phyloP scores from a whole-genome alignment of 2,797 vertebrate species.

The Neosilurus mollespiculum region DNA sequence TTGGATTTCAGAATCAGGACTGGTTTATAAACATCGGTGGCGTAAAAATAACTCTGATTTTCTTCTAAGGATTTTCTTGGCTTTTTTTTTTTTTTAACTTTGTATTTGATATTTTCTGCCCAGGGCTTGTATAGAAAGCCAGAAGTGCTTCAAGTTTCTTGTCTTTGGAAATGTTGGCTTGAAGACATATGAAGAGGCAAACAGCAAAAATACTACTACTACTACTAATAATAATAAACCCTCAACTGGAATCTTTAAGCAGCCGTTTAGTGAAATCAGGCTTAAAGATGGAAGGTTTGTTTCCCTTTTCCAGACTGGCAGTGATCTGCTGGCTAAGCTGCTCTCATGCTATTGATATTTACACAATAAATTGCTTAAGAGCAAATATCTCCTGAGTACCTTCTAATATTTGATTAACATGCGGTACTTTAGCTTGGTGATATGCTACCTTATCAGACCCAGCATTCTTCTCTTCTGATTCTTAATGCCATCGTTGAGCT shows the following conservation, averaged over 20 bases:
- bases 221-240: neutral
- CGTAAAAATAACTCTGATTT: neutral
- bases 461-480: neutral
- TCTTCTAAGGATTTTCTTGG: neutral
- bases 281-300: neutral
- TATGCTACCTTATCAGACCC: neutral
- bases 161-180: slow-evolving; percentile 15
- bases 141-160: slow-evolving; percentile 31
- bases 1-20: neutral
- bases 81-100: neutral
- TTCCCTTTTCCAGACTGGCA: slow-evolving; percentile 30
- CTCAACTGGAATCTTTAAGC: neutral
- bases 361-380: neutral
- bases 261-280: neutral
- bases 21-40: neutral
- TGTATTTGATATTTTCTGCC: neutral
- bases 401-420: neutral
- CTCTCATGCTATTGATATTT: neutral
- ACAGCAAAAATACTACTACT: no score
- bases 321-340: slow-evolving; percentile 31
- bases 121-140: neutral
- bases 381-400: slow-evolving; percentile 33
- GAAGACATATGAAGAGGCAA: neutral
- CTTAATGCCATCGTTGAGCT: neutral
- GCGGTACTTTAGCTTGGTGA: slow-evolving; percentile 8